Conservation (phyloP, 2,888 invertebrate species). For the Eristalis arbustorum region DNA sequence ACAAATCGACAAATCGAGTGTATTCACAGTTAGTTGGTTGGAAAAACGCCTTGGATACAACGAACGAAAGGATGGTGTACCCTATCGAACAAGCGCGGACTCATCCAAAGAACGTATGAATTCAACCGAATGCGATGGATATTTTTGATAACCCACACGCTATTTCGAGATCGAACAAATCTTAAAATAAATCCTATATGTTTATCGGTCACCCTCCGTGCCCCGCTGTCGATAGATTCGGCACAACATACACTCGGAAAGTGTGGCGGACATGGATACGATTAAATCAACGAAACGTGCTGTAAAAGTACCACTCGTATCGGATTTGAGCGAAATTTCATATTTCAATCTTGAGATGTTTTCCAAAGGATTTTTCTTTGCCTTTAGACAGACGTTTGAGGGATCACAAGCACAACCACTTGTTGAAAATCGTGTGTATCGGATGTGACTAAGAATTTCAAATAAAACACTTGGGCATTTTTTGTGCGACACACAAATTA, state of each 20-base stretch:
- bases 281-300: neutral
- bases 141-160: constrained; percentile 66
- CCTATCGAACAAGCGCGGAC: constrained; percentile 14
- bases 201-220: constrained; percentile 46
- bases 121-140: constrained; percentile 36
- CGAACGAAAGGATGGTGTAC: neutral
- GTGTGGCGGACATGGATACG: constrained; percentile 6
- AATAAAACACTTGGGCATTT: constrained; percentile 3
- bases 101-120: constrained; percentile 10
- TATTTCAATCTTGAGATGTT: neutral
- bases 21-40: neutral
- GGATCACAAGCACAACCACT: neutral
- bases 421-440: neutral
- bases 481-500: constrained; percentile 27
- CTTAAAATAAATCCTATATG: constrained; percentile 56
- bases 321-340: neutral
- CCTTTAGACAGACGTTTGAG: neutral
- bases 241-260: constrained; percentile 6
- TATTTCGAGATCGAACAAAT: constrained; percentile 53
- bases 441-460: constrained; percentile 50
- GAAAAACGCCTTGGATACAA: constrained; percentile 16
- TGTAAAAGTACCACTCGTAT: neutral
- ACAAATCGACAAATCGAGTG: constrained; percentile 38
- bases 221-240: neutral
- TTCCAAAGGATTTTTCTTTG: neutral